Base-by-base conservation (phyloP, 30 jellyfish, hydroid and myxozoan genomes). In the Phacellophora camtschatica region DNA sequence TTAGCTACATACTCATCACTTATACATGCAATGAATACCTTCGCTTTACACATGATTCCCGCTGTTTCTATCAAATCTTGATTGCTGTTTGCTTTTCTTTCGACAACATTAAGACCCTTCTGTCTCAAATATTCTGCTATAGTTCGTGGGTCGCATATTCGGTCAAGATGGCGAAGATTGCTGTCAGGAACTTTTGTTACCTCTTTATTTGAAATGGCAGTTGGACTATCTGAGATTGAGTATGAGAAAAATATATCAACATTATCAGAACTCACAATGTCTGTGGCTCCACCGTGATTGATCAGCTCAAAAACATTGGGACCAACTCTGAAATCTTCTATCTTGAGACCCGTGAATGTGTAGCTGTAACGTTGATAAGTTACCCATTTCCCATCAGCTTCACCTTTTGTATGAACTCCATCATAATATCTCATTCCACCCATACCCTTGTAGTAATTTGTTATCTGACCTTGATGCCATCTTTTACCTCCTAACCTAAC, bases 1-100 rank as follows among this genome's bases (percentile, higher is more conserved):
- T 86, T 64, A 32, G 76, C 76, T 8, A 69, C 92, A 51, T 86
- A 86, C 35, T 74, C 83, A 34, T 86, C 91, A 66, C 92, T 86
- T 28, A 86, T 86, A 77, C 96, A 86, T 12, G 96, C 96, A 33
- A 86, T 51, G 71, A 86, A 86, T 20, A 86, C 96, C 46, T 86
- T 86, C 20, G 96, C 87, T n/a, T 86, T 66, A 49, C 66, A 75
- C 88, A 86, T 86, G 74, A 58, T 24, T 30, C 4, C 34, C 25
- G 73, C 82, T 19, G 81, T 66, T 34, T 41, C 50, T 55, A 63
- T 86, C 50, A 86, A 31, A 36, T 76, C 89, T 32, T 68, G 79
- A 35, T 36, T 37, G 15, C 57, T 6, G 15, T 49, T 28, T 2
- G 68, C 69, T 23, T 71, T 84, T 27, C 83, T 45, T 19, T 71